A percentile compares a stretch with the other conserved stretches of the same genome.
These are phyloP conservation scores for Melanostigma gelatinosum DNA, from an alignment of 2,113 vertebrate genomes.

Conservation along the genomic window DNA sequence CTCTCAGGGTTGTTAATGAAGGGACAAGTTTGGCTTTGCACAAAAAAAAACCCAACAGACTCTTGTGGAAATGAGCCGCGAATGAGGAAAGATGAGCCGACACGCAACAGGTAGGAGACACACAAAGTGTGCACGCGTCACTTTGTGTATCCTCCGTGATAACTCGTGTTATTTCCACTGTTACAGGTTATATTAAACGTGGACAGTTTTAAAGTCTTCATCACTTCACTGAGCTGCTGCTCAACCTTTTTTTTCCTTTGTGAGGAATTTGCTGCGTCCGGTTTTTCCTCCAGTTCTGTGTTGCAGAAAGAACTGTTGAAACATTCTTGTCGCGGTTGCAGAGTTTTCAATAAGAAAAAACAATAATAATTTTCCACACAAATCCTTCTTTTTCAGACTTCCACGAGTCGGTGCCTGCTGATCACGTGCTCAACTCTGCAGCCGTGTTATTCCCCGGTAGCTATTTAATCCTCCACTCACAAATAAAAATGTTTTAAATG, in stretches of 20 bases:
- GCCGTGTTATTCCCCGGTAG: slow-evolving; percentile 80
- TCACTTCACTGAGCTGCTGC: neutral
- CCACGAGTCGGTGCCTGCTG: slow-evolving; percentile 63
- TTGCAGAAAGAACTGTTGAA: neutral
- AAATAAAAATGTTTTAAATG: neutral
- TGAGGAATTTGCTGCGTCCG: slow-evolving; percentile 1
- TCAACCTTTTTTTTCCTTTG: neutral
- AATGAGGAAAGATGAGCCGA: slow-evolving; percentile 58
- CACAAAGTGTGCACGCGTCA: neutral
- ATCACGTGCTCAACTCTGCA: slow-evolving; percentile 79
- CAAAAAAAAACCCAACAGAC: neutral
- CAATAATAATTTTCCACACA: neutral
- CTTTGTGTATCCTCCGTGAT: too few relatives aligned
- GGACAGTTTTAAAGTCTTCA: neutral
- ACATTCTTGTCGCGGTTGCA: slow-evolving; percentile 8
- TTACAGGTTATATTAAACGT: neutral
- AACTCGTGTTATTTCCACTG: neutral
- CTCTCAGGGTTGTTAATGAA: too few relatives aligned
- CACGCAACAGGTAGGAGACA: slow-evolving; percentile 67
- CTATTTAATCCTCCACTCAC: neutral
- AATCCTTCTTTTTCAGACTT: slow-evolving; percentile 60
- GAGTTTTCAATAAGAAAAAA: slow-evolving; percentile 29
- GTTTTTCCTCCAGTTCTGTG: neutral
- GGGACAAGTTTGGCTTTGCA: too few relatives aligned
- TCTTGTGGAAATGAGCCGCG: neutral